Conservation (phyloP, 2,113 vertebrate genomes). For the Brachionichthys hirsutus region DNA sequence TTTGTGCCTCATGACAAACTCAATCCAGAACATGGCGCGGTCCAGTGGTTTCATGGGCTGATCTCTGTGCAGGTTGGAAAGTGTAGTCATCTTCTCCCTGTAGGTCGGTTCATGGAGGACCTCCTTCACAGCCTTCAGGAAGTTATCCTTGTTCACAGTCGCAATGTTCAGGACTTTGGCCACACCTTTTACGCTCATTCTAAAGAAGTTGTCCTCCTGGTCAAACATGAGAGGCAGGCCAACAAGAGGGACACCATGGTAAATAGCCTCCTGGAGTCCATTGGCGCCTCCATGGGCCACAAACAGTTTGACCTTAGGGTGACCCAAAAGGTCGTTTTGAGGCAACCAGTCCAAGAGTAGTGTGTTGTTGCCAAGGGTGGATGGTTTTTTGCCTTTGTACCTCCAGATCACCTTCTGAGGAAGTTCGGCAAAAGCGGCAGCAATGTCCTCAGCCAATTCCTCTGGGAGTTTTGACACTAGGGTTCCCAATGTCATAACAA, state of each 20-base stretch:
- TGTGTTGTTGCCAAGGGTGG: conserved; percentile 61
- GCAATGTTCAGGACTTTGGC: conserved; percentile 62
- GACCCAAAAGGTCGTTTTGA: conserved; percentile 67
- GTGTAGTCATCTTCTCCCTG: conserved; percentile 58
- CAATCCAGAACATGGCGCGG: conserved; percentile 68
- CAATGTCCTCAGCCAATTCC: conserved; percentile 55
- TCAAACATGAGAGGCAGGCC: conserved; percentile 68
- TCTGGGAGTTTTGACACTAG: conserved; percentile 58
- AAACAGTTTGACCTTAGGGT: conserved; percentile 60
- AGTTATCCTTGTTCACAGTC: conserved; percentile 52
- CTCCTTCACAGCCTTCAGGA: conserved; percentile 56
- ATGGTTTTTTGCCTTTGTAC: conserved; percentile 56
- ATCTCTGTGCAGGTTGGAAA: conserved; percentile 62
- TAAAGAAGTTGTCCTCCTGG: conserved; percentile 61
- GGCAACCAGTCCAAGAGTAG: conserved; percentile 60
- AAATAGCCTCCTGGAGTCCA: conserved; percentile 65
- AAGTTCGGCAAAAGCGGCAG: conserved; percentile 59
- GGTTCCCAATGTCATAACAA: conserved; percentile 65
- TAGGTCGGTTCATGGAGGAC: conserved; percentile 57
- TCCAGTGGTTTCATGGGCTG: conserved; percentile 65
- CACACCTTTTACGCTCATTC: conserved; percentile 55
- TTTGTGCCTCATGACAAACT: conserved; percentile 72
- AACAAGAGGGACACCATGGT: conserved; percentile 60
- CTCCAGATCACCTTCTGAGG: conserved; percentile 68
- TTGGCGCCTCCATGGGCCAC: conserved; percentile 72